Evolutionary conservation across 2,888 invertebrate genomes (phyloP), one percentile per base, ranked within the genome.

Genomic region (Drosophila cracens): DNA sequence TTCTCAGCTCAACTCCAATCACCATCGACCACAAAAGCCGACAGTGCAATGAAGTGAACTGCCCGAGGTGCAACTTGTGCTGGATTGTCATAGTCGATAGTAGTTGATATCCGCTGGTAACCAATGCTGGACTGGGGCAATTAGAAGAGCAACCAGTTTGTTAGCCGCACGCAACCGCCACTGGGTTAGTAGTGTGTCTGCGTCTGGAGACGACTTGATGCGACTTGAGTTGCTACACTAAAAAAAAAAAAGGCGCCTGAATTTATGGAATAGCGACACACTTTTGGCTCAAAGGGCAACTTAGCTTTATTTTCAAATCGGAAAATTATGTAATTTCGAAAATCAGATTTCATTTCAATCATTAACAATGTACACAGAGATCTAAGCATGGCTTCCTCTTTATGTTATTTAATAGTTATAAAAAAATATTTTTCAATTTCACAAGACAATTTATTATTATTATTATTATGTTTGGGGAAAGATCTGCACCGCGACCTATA

Each of bases 81-180:
- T 52, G 62, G 71, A 65, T 70, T 85, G 81, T 81, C 83, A 78
- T 75, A 75, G 54, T 59, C 62, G 43, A 78, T 78, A 75, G 52
- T 57, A 56, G 58, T 29, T 43, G 25, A 31, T 21, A 65, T 43
- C 18, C 59, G 60, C 21, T 48, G 59, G 53, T 57, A 57, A 46
- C 64, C 59, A 61, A 49, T 62, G 59, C 61, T 52, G 63, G 75
- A 82, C 77, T 76, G 74, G 72, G 76, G 73, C 87, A 89, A 86
- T 89, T 89, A 89, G 87, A 76, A 71, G 78, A 75, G 73, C 89
- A 86, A 86, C 87, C 89, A 84, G 89, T 87, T 89, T 87, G 74
- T 59, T 67, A 48, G 64, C 79, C 73, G 71, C 85, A 89, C 82
- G 82, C 89, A 87, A 78, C 59, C 66, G 65, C 70, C 72, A 87